These are phyloP conservation scores for Xiphophorus birchmanni DNA, from an alignment of 2,797 vertebrate genomes.

Conservation along the genomic window DNA sequence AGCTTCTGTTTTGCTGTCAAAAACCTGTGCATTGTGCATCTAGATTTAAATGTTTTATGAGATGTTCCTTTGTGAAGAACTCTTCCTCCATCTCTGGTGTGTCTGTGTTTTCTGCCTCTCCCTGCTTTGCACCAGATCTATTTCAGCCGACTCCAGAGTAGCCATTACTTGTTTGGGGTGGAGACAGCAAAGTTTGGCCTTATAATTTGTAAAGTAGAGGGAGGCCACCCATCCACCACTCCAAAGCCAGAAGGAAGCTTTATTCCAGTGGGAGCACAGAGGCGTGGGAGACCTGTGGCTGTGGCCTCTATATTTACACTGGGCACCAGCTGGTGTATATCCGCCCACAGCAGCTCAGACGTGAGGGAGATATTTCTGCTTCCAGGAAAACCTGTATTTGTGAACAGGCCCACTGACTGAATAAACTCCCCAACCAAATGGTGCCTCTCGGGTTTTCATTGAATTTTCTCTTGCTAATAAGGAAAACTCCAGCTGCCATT, in stretches of 20 bases:
- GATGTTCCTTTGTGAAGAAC: background rate
- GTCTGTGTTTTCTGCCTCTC: slow-evolving; percentile 40
- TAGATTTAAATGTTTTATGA: background rate
- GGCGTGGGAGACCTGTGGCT: slow-evolving; percentile 77
- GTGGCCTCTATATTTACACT: slow-evolving; percentile 80
- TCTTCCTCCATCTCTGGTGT: slow-evolving; percentile 24
- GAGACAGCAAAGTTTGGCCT: slow-evolving; percentile 77
- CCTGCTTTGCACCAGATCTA: slow-evolving; percentile 66
- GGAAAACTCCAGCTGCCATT: slow-evolving; percentile 7
- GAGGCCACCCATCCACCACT: slow-evolving; percentile 81
- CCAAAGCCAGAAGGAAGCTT: slow-evolving; percentile 76
- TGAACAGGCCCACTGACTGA: slow-evolving; percentile 16
- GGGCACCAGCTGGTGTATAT: slow-evolving; percentile 68
- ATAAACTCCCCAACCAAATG: slow-evolving; percentile 30
- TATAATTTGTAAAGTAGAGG: slow-evolving; percentile 81
- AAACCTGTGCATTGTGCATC: background rate
- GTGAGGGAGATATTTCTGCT: slow-evolving; percentile 62
- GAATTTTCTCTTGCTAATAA: slow-evolving; percentile 6
- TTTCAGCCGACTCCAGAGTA: slow-evolving; percentile 74
- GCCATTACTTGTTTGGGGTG: slow-evolving; percentile 84
- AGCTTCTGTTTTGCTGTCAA: background rate
- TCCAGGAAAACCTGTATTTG: slow-evolving; percentile 52
- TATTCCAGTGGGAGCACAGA: slow-evolving; percentile 66
- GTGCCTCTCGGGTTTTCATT: slow-evolving; percentile 24
- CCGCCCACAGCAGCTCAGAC: slow-evolving; percentile 57